Conservation (phyloP, 2,113 vertebrate genomes). For the Eclectus roratus region DNA sequence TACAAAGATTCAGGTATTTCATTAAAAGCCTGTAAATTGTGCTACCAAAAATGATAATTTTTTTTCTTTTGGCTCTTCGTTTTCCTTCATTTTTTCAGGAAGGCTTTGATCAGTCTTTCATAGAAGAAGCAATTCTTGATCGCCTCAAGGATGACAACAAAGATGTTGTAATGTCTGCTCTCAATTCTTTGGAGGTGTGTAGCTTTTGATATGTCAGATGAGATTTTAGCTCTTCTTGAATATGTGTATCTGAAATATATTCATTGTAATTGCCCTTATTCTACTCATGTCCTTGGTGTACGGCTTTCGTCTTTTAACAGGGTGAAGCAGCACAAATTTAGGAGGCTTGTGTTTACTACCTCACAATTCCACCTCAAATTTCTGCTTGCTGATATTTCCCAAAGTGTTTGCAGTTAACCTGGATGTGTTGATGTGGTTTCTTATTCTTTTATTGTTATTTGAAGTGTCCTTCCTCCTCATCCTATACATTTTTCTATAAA, state of each 20-base stretch:
- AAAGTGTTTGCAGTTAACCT: background rate
- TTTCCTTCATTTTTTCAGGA: constrained; percentile 67
- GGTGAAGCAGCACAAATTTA: background rate
- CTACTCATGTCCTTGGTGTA: background rate
- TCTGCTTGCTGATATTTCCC: background rate
- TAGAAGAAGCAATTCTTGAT: constrained; percentile 82
- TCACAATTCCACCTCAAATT: background rate
- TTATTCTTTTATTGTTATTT: background rate
- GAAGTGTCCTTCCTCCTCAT: background rate
- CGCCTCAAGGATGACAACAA: constrained; percentile 85
- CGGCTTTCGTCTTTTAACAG: background rate
- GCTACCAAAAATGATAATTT: background rate
- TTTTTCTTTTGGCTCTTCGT: background rate
- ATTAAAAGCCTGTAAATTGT: background rate
- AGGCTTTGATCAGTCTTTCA: constrained; percentile 83
- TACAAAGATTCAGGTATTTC: background rate
- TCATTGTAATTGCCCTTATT: background rate
- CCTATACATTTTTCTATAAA: background rate
- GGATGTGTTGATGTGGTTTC: background rate
- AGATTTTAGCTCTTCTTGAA: background rate
- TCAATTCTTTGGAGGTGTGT: constrained; percentile 80
- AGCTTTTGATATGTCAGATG: background rate
- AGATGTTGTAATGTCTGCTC: constrained; percentile 81
- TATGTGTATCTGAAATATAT: background rate
- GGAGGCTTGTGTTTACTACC: background rate